Evolutionary conservation across 2,888 invertebrate genomes (phyloP).

Genomic region (Pteria penguin): DNA sequence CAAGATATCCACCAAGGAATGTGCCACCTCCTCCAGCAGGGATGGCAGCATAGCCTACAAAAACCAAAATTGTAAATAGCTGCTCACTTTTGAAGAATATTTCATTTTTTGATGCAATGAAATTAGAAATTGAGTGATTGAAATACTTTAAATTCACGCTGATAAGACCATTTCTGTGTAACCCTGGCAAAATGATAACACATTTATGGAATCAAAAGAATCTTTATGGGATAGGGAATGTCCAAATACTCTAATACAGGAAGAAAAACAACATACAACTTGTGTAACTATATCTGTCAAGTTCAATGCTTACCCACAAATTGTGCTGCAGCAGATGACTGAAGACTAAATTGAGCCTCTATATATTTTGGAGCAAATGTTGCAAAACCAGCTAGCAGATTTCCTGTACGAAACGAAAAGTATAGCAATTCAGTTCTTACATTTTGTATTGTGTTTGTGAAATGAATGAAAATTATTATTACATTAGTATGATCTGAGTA

Average conservation of each 20-base stretch:
- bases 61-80: too few species aligned
- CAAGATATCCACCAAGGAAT: slow-evolving; percentile 90
- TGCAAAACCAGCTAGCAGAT: slow-evolving; percentile 76
- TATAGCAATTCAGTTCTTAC: neutral
- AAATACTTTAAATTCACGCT: too few species aligned
- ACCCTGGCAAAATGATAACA: too few species aligned
- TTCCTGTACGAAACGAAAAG: slow-evolving; percentile 60
- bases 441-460: neutral
- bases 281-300: slow-evolving; percentile 15
- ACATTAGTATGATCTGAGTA: neutral
- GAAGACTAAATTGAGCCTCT: slow-evolving; percentile 76
- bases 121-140: too few species aligned
- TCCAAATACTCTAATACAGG: neutral
- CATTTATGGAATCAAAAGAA: neutral
- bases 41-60: slow-evolving; percentile 89
- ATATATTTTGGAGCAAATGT: slow-evolving; percentile 79
- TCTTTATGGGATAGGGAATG: neutral
- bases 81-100: too few species aligned
- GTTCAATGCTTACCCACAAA: slow-evolving; percentile 83
- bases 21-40: slow-evolving; percentile 93
- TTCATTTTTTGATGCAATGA: too few species aligned
- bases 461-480: neutral
- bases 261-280: neutral
- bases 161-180: too few species aligned
- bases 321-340: slow-evolving; percentile 73